phyloP scores from a whole-genome alignment of 2,113 vertebrate species.

The Erpornis zantholeuca region DNA sequence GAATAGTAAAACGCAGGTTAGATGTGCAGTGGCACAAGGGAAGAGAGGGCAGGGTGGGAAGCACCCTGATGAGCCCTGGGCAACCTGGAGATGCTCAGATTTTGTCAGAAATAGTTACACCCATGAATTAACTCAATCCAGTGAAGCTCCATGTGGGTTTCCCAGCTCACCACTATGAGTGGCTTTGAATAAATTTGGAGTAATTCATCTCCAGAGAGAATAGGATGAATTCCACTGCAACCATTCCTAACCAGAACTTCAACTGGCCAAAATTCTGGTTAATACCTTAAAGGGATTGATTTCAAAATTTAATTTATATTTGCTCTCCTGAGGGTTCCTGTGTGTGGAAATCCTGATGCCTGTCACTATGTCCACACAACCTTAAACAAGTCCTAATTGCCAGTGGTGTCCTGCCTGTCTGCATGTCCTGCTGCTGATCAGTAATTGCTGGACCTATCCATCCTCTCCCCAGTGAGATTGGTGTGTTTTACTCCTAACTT shows the following conservation, averaged over 20 bases:
- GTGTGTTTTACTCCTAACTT: neutral
- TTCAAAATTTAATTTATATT: neutral
- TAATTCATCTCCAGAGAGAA: neutral
- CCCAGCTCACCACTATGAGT: neutral
- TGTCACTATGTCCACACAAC: neutral
- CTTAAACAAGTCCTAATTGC: neutral
- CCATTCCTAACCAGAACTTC: neutral
- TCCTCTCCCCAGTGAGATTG: neutral
- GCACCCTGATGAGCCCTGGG: neutral
- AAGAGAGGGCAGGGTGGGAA: neutral
- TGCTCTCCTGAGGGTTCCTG: neutral
- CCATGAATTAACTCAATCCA: neutral
- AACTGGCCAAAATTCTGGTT: neutral
- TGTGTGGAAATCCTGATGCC: neutral
- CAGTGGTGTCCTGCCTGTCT: neutral
- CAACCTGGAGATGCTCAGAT: neutral
- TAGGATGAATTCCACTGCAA: neutral
- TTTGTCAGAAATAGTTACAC: neutral
- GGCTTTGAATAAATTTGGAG: neutral
- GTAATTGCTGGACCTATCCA: neutral
- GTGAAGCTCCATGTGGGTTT: neutral
- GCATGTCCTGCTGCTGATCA: neutral
- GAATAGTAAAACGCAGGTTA: neutral
- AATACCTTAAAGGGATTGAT: neutral
- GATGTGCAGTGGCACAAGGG: neutral